Evolutionary conservation across 2,888 invertebrate genomes (phyloP), one percentile per base, ranked within the genome.

Genomic region (Xylota segnis): DNA sequence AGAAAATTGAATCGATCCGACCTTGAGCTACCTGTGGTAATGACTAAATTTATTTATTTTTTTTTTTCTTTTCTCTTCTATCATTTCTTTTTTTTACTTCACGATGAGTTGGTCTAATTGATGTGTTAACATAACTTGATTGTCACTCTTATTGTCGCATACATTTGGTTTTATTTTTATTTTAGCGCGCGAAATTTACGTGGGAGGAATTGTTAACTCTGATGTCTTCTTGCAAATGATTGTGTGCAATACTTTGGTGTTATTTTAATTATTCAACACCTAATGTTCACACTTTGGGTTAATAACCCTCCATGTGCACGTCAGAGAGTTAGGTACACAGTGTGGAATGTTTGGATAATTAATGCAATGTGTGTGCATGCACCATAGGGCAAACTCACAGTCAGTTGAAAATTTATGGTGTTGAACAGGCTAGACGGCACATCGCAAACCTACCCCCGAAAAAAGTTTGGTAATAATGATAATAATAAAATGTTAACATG

Each of bases 21-120:
- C 84, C 84, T 84, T 84, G 84, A 84, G 81, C 75, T 40, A 81
- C 58, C 65, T 56, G 56, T 45, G 66, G 65, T 75, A 59, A 54
- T 47, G 75, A 50, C 16, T 59, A 43, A 43, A 54, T 82, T 52
- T 45, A 63, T 54, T 23, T 66, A 37, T 65, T 18, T 1, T 23
- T 65, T 18, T 1, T 23, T 23, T 23, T 23, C 23, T 23, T 40
- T 40, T 14, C 32, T 50, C 29, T 50, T 54, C 50, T 50, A 58
- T 43, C 12, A 32, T 40, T 56, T 23, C 50, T 40, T 70, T 23
- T n/a, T 23, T 23, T 54, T 34, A 18, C 52, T 34, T 37, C 34
- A 23, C 40, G 4, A 16, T 32, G 23, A 61, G 45, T 47, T 66
- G 61, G 61, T 61, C 59, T 84, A 71, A 81, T 81, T 84, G 81